Base-by-base conservation (phyloP, 2,797 vertebrate genomes). In the Mycteria americana region DNA sequence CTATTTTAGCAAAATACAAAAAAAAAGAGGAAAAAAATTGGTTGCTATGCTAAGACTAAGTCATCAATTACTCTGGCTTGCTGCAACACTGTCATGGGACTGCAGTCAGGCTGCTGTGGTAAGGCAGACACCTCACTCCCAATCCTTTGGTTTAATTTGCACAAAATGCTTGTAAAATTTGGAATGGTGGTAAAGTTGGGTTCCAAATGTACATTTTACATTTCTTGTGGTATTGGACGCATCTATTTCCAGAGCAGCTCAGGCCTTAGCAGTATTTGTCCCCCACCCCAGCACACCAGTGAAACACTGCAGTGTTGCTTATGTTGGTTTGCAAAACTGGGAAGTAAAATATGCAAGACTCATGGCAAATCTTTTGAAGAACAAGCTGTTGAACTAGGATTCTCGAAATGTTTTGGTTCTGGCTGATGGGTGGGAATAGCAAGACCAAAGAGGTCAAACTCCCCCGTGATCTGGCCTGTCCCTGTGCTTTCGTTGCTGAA, bases 21-120 rank as follows among this genome's bases (percentile, higher is more conserved):
- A 57, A 74, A 50, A 65, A 30, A 53, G 62, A 50, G 62, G 14
- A 31, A 46, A 39, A 25, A 37, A 45, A 46, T 41, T 39, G 54
- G 60, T 95, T 96, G 96, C 82, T 92, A 35, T 89, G 94, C 93
- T 93, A 78, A 93, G 91, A 54, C 33, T 22, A 86, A 94, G 63
- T 93, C 83, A 95, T 93, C 77, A 60, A 3, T 82, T 87, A 67
- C 54, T 86, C 57, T 60, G 41, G 17, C 63, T 86, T 81, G 46
- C 79, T 90, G 80, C 88, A 95, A 1, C 12, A 7, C 74, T 82
- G 46, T 87, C 69, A 41, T 39, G 86, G 69, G 54, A 81, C 67
- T 92, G 67, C 54, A 76, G 80, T 59, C 78, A 89, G 59, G 28
- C 86, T 94, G 67, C 75, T 90, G 27, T 76, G 46, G 13, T 41